Evolutionary conservation across 92 coral and sea anemone species (phyloP).

Genomic region (Anthopleura xanthogrammica): DNA sequence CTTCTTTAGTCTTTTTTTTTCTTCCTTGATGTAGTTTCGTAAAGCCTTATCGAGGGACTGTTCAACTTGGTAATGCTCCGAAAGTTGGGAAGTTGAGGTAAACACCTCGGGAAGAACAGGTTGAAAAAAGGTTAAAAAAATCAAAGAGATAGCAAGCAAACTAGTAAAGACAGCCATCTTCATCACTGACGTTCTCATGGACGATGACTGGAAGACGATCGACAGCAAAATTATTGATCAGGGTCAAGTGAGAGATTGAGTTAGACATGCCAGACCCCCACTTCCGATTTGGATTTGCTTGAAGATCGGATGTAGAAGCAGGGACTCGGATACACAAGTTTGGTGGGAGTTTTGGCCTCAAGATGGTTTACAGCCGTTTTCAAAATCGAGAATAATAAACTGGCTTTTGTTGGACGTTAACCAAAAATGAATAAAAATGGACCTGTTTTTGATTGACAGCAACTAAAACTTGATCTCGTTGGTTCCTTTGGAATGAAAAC

Average conservation of each 20-base stretch:
- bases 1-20: background rate
- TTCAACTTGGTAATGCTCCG: background rate
- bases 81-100: conserved; percentile 2
- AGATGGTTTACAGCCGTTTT: no score
- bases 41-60: background rate
- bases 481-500: no score
- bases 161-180: background rate
- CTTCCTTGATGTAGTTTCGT: conserved; percentile 4
- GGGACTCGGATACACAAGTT: background rate
- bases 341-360: no score
- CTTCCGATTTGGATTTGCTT: background rate
- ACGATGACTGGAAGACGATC: background rate
- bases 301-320: background rate
- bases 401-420: no score
- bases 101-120: background rate
- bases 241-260: background rate
- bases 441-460: no score
- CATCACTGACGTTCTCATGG: background rate
- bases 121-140: background rate
- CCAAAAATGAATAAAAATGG: no score
- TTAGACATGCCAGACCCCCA: background rate
- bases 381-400: no score
- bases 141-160: background rate
- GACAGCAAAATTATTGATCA: background rate
- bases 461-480: no score